These are phyloP conservation scores for Neopelma chrysocephalum DNA, from an alignment of 2,797 vertebrate genomes.

Conservation along the genomic window DNA sequence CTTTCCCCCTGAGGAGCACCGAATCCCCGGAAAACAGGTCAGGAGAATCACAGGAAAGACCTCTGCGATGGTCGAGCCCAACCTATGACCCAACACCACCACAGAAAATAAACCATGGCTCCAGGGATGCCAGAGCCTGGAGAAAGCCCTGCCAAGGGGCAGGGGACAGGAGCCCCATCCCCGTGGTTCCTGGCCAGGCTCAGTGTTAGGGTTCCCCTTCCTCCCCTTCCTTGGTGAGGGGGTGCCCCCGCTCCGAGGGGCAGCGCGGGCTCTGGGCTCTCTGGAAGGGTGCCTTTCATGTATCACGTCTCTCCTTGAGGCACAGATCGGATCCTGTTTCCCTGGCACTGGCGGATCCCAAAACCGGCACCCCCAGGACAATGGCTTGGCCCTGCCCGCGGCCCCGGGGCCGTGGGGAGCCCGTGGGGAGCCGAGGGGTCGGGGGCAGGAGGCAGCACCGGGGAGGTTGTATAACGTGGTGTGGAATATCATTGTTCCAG, in stretches of 20 bases:
- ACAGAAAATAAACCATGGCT: rapidly evolving
- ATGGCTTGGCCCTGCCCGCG: not conserved
- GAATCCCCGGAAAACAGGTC: rapidly evolving
- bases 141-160: rapidly evolving
- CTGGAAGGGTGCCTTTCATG: not conserved
- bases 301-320: not conserved
- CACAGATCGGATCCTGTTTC: not conserved
- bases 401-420: not conserved
- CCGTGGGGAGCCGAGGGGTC: not conserved
- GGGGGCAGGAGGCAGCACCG: not conserved
- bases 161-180: not conserved
- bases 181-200: rapidly evolving
- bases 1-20: not conserved
- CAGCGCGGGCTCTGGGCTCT: not conserved
- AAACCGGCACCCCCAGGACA: not conserved
- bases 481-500: constrained; percentile 53
- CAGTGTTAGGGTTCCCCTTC: rapidly evolving
- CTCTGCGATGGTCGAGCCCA: rapidly evolving
- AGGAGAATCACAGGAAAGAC: not conserved
- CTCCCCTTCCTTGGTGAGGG: not conserved
- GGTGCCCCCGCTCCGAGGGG: not conserved
- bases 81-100: no score
- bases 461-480: constrained; percentile 22
- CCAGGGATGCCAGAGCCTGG: not conserved
- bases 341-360: not conserved